A percentile compares a stretch with the other conserved stretches of the same genome.
phyloP scores from a whole-genome alignment of 35 echinoderm and acorn worm species.

The Lytechinus pictus region DNA sequence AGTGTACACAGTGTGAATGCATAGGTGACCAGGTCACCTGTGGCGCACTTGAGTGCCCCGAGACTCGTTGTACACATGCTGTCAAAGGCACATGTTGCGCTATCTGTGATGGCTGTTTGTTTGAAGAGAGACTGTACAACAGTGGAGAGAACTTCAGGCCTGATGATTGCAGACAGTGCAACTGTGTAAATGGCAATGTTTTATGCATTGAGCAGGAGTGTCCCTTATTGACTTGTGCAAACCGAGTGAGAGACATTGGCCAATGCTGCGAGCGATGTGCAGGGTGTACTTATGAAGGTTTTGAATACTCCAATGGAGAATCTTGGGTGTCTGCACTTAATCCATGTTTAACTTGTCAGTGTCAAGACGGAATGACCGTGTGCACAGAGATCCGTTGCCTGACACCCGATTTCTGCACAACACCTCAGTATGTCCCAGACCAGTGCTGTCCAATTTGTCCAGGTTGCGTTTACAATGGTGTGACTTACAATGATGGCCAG shows the following conservation, averaged over 20 bases:
- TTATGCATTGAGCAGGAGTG: conserved; percentile 73
- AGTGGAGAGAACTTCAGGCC: conserved; percentile 85
- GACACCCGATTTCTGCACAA: conserved; percentile 88
- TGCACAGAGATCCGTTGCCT: conserved; percentile 89
- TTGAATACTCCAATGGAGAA: conserved; percentile 89
- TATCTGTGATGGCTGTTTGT: conserved; percentile 83
- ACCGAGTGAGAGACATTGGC: conserved; percentile 71
- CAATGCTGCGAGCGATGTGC: conserved; percentile 95
- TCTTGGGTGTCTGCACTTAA: conserved; percentile 85
- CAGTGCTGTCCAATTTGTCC: conserved; percentile 95
- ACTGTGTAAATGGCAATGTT: conserved; percentile 84
- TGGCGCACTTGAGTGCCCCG: conserved; percentile 61
- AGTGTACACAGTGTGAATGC: conserved; percentile 61
- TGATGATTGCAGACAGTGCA: conserved; percentile 84
- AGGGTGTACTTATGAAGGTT: conserved; percentile 89
- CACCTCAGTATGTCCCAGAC: conserved; percentile 65
- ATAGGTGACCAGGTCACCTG: conserved; percentile 67
- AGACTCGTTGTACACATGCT: conserved; percentile 81
- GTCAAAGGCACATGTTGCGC: conserved; percentile 84
- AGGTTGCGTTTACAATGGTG: conserved; percentile 85
- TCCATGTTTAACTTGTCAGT: conserved; percentile 91
- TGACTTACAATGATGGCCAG: conserved; percentile 87
- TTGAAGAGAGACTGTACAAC: conserved; percentile 87
- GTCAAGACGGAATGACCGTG: conserved; percentile 83
- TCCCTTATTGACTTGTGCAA: conserved; percentile 70